Conservation (phyloP, 1,140 invertebrate species). For the Drosophila littoralis region DNA sequence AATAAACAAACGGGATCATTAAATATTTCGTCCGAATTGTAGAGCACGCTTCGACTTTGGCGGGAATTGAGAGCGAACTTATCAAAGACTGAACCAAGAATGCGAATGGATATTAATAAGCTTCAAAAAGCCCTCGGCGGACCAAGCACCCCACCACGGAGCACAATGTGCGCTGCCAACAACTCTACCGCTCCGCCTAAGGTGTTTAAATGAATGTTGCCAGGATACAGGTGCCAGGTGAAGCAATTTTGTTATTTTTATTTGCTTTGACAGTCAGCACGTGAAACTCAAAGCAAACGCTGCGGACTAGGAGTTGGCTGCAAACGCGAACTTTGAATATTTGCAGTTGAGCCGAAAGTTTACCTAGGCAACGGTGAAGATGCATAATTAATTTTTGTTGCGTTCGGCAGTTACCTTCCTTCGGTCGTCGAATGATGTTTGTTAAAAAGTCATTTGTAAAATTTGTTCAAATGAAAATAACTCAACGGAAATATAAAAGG, state of each 20-base stretch:
- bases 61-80: constrained; percentile 32
- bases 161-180: constrained; percentile 34
- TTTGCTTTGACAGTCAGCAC: constrained; percentile 82
- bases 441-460: constrained; percentile 16
- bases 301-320: constrained; percentile 29
- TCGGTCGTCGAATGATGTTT: constrained; percentile 18
- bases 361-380: constrained; percentile 6
- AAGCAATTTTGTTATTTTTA: constrained; percentile 83
- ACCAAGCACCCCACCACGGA: constrained; percentile 18
- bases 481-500: constrained; percentile 4
- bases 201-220: constrained; percentile 84
- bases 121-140: constrained; percentile 16
- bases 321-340: constrained; percentile 9
- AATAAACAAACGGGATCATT: constrained; percentile 83
- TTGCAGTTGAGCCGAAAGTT: constrained; percentile 5
- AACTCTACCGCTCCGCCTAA: constrained; percentile 52
- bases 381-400: constrained; percentile 35
- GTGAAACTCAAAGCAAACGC: constrained; percentile 72
- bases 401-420: constrained; percentile 29
- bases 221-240: constrained; percentile 80
- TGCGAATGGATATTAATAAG: constrained; percentile 72
- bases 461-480: constrained; percentile 8
- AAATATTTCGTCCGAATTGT: constrained; percentile 71
- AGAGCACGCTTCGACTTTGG: constrained; percentile 36
- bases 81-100: constrained; percentile 49